phyloP scores from a whole-genome alignment of 2,113 vertebrate species.

The Chaetodon auriga region DNA sequence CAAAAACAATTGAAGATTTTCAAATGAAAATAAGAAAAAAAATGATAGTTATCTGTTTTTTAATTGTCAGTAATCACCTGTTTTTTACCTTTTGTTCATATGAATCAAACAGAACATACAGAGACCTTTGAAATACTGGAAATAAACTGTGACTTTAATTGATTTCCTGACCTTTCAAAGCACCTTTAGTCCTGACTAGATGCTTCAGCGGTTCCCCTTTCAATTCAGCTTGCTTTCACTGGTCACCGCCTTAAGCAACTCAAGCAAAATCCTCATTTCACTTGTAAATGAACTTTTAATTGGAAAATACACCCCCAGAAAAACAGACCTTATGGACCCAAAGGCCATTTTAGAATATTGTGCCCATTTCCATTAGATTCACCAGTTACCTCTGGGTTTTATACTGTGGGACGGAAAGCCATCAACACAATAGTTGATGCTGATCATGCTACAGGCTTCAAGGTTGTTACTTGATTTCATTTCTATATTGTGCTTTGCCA shows the following conservation, averaged over 20 bases:
- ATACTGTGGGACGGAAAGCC: too few relatives aligned
- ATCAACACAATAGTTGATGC: too few relatives aligned
- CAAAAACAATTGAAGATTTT: background rate
- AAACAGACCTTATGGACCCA: background rate
- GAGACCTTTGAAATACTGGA: background rate
- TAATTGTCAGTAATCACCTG: background rate
- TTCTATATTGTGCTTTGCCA: background rate
- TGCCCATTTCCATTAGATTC: background rate
- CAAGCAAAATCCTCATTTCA: background rate
- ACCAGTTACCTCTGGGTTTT: too few relatives aligned
- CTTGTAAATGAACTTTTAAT: background rate
- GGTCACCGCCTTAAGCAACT: background rate
- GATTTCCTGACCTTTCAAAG: too few relatives aligned
- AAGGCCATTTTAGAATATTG: background rate
- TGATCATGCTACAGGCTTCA: background rate
- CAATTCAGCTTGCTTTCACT: background rate
- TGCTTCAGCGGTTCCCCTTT: background rate
- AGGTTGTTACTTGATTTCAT: background rate
- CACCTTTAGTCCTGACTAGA: background rate
- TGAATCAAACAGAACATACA: background rate
- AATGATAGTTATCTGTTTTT: background rate
- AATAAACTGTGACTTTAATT: background rate
- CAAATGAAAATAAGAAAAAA: background rate
- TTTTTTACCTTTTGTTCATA: too few relatives aligned
- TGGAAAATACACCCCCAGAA: background rate